Evolutionary conservation across 2,888 invertebrate genomes (phyloP).

Genomic region (Pilophorus perplexus): DNA sequence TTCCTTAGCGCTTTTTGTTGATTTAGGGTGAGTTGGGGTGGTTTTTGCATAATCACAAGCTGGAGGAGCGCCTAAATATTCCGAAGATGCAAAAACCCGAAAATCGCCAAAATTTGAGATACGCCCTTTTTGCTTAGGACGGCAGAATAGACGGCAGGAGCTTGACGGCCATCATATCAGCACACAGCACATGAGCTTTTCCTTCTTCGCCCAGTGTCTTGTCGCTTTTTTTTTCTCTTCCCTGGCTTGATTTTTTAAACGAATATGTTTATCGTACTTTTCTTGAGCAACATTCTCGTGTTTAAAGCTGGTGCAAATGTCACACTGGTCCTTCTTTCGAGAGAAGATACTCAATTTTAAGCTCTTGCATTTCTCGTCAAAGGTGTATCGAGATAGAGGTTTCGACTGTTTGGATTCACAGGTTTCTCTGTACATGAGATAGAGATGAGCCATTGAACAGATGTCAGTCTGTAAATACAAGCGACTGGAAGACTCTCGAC

Average conservation of each 20-base stretch:
- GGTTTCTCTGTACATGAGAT: neutral
- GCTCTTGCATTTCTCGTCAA: neutral
- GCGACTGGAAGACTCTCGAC: neutral
- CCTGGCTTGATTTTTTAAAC: slow-evolving; percentile 7
- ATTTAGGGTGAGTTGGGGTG: no score
- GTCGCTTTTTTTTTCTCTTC: slow-evolving; percentile 26
- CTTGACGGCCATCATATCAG: slow-evolving; percentile 35
- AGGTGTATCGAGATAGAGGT: neutral
- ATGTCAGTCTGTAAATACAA: slow-evolving; percentile 21
- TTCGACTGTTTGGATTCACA: neutral
- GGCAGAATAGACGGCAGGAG: slow-evolving; percentile 18
- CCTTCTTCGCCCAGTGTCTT: slow-evolving; percentile 15
- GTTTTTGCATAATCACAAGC: no score
- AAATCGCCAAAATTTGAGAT: no score
- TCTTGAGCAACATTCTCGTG: slow-evolving; percentile 20
- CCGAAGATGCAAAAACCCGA: no score
- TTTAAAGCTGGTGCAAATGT: slow-evolving; percentile 32
- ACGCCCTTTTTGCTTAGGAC: no score
- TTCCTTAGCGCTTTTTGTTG: no score
- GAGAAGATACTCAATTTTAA: neutral
- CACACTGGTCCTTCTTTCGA: slow-evolving; percentile 37
- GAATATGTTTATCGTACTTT: slow-evolving; percentile 24
- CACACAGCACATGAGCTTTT: slow-evolving; percentile 5
- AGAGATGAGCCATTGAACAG: neutral
- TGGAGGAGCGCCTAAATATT: no score